Base-by-base conservation (phyloP, 2,113 vertebrate genomes). In the Globicephala melas region DNA sequence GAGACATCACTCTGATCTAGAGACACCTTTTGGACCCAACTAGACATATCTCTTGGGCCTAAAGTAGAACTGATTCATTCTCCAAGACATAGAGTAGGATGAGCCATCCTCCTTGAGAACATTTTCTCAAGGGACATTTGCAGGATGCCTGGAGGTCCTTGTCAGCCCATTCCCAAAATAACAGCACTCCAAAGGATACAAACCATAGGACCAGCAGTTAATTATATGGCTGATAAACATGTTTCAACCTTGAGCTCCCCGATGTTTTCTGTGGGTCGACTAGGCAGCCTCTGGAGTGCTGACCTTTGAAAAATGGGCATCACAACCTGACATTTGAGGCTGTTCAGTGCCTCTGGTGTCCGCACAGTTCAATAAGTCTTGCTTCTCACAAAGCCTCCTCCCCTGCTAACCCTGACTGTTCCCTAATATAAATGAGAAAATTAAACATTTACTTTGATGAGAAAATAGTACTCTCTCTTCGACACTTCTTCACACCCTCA, bases 381-480 rank as follows among this genome's bases (percentile, higher is more conserved):
- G 0, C 12, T 97, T 96, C 91, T 96, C 58, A 82, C 96, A 91
- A 81, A 91, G 38, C 68, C 96, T 50, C 97, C 50, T 92, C 97
- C 94, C 94, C 96, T n/a, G 76, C 50, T 91, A 95, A 38, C 13
- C 67, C 86, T 70, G 82, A 76, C 94, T 97, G 74, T 94, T 97
- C 82, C 95, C 95, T 90, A 96, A 97, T 58, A 11, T 65, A 97
- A 98, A 94, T 96, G 84, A 98, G 96, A 98, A 98, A 98, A 98
- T 97, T 97, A 98, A 98, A 96, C 97, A 98, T 97, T 98, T 98
- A 97, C 98, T 94, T 97, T 97, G 96, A 98, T 94, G 94, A 67
- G 85, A 98, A 98, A 97, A 93, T 91, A 96, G 88, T 55, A 8
- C 38, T 83, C 84, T 98, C 38, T 83, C 67, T 93, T 67, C 71